Evolutionary conservation across 2,888 invertebrate species (phyloP), one percentile per base, ranked within the genome.

Genomic region (Eustalomyia histrio): DNA sequence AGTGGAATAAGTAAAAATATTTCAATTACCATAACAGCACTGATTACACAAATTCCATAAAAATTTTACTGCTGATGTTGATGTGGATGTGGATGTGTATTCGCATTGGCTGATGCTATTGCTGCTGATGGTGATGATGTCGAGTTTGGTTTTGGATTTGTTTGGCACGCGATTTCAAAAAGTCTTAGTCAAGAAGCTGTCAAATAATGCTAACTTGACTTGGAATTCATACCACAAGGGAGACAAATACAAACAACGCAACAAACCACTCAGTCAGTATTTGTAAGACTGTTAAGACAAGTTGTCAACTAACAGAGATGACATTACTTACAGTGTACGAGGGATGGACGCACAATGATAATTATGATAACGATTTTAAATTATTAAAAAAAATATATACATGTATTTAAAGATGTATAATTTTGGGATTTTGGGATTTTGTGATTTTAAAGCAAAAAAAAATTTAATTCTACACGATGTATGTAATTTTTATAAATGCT

Each of bases 221-320:
- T 63, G 60, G 43, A 65, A 64, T 65, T 67, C 55, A 73, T 79
- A 17, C 74, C 74, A 75, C 79, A 69, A 55, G 69, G 74, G 74
- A 71, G 43, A 64, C 64, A 74, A 72, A 64, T 29, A 67, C 33
- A 29, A 58, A 61, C 50, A 58, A 47, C 58, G 39, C 24, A 73
- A 24, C 72, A 67, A 79, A 57, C 73, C 69, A 75, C 74, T 74
- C 69, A 69, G 64, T 74, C 74, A 75, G 69, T 74, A 75, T 74
- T 79, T 71, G 58, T 71, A 69, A 71, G 74, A 69, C 64, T 75
- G 64, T 69, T 69, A 61, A 69, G 79, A 71, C 69, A 79, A 69
- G 74, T 71, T 79, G 79, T 75, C 74, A 79, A 79, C 79, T 65
- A 71, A 71, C 55, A 63, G 43, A 50, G 60, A 29, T 79, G 79